Base-by-base conservation (phyloP, 1,140 invertebrate genomes). In the Limonius californicus region DNA sequence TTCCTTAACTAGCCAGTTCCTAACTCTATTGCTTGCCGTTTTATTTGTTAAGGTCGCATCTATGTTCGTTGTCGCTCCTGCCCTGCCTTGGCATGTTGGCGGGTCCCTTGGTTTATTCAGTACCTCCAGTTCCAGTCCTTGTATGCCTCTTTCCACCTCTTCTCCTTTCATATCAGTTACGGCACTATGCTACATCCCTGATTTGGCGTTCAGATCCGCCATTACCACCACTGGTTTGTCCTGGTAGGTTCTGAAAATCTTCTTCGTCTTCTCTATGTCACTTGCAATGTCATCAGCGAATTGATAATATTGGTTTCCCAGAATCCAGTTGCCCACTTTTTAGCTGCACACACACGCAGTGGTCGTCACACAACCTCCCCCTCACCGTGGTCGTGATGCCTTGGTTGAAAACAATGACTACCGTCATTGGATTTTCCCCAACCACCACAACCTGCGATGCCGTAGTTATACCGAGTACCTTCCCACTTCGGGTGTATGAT, bases 291-390 rank as follows among this genome's bases (percentile, higher is more conserved):
- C 15, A 18, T 61, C 59, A 11, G 15, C 32, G 15, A 39, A 61
- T 14, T 61, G 47, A 15, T 19, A 61, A 42, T 61, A 61, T n/a
- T 35, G 47, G 23, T 61, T 61, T 3, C 14, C 30, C 3, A 61
- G 15, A 1, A 61, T 19, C 27, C 47, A 61, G 14, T 12, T 54
- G 1, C 50, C 32, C 12, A 2, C 20, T n/a, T n/a, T 1, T 20
- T 16, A 61, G 3, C 27, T 61, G 30, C 0, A 54, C 18, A 0
- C 50, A 12, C 20, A 55, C 53, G 19, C 47, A 35, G 27, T 59
- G 57, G 1, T 20, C 6, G 15, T 18, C 47, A 42, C 53, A 42
- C 0, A 39, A 12, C 16, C 42, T 15, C 1, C 14, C 4, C 19
- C 54, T 8, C 2, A 1, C 0, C 1, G 53, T 61, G 1, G 15